Conservation (phyloP, 2,888 invertebrate genomes). For the Sinopyrophorus schimmeli region DNA sequence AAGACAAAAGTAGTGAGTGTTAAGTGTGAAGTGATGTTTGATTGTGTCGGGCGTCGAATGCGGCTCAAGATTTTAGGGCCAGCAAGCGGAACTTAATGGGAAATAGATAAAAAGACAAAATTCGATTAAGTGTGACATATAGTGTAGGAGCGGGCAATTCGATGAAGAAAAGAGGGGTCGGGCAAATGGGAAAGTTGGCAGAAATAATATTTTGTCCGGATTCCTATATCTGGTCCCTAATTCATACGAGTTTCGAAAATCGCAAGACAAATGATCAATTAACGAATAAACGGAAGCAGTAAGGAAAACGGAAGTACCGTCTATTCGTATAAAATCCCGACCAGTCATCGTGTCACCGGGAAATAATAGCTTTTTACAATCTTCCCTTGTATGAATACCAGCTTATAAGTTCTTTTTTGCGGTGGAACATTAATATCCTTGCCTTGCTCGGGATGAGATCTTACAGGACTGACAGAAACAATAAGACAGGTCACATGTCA, state of each 20-base stretch:
- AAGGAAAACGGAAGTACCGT: conserved; percentile 44
- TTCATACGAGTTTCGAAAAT: conserved; percentile 19
- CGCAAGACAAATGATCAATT: conserved; percentile 52
- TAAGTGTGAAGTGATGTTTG: conserved; percentile 26
- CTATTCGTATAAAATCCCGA: conserved; percentile 40
- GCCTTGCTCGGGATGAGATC: conserved; percentile 37
- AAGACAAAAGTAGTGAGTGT: conserved; percentile 21
- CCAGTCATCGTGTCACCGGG: conserved; percentile 44
- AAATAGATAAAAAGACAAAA: conserved; percentile 39
- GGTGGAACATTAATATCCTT: conserved; percentile 44
- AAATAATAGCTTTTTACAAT: conserved; percentile 43
- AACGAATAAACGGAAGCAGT: conserved; percentile 48
- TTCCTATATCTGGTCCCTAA: conserved; percentile 14
- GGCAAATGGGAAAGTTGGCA: conserved; percentile 26
- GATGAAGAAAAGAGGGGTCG: conserved; percentile 19
- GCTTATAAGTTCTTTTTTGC: conserved; percentile 38
- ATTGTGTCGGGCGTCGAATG: conserved; percentile 26
- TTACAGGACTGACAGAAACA: conserved; percentile 47
- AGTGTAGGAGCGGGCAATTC: conserved; percentile 29
- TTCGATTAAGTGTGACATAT: conserved; percentile 39
- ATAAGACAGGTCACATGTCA: conserved; percentile 49
- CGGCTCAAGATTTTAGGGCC: conserved; percentile 21
- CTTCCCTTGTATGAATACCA: conserved; percentile 35
- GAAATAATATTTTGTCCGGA: conserved; percentile 27
- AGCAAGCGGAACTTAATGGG: conserved; percentile 32